These are phyloP conservation scores for Platichthys stellatus DNA, from an alignment of 2,113 vertebrate species.

Conservation along the genomic window DNA sequence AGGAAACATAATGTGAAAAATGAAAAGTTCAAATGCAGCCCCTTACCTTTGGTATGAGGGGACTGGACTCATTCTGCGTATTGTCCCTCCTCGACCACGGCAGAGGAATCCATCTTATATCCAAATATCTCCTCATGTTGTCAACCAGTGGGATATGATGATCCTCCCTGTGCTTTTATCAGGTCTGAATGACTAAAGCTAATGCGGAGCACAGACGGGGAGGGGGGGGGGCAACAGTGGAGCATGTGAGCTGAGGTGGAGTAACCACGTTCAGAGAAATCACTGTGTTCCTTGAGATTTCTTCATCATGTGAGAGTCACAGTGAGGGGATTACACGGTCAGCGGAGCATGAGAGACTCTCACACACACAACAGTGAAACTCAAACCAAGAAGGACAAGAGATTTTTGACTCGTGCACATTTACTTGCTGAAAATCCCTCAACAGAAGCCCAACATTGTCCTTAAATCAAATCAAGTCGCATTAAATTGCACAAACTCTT, in stretches of 20 bases:
- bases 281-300: conserved; percentile 49
- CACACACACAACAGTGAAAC: neutral
- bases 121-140: conserved; percentile 66
- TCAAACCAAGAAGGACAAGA: conserved; percentile 7
- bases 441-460: no score
- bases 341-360: conserved; percentile 35
- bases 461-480: no score
- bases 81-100: conserved; percentile 50
- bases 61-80: conserved; percentile 73
- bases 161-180: conserved; percentile 18
- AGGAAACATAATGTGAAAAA: neutral
- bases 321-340: conserved; percentile 76
- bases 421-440: no score
- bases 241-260: conserved; percentile 61
- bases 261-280: conserved; percentile 26
- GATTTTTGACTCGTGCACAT: neutral
- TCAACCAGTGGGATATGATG: conserved; percentile 33
- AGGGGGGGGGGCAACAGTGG: conserved; percentile 22
- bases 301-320: conserved; percentile 88
- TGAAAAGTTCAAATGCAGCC: neutral
- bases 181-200: conserved; percentile 16
- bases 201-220: conserved; percentile 3
- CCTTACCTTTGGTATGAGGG: conserved; percentile 88
- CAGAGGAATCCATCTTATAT: conserved; percentile 46
- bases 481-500: no score